phyloP scores from a whole-genome alignment of 1,140 invertebrate genomes.

The Leptonema lineaticorne region DNA sequence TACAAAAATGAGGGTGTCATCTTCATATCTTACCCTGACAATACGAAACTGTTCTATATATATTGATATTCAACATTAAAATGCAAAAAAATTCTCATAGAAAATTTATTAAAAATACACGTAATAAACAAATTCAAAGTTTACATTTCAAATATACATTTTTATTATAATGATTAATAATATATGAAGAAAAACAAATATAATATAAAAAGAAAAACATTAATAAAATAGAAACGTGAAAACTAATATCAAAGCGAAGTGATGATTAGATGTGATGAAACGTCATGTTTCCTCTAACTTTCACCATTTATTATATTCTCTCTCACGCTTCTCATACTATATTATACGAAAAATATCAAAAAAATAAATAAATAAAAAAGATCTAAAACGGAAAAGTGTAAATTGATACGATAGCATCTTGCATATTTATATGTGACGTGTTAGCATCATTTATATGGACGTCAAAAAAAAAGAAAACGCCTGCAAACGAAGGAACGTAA shows the following conservation, averaged over 20 bases:
- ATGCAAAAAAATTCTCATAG: slow-evolving; percentile 24
- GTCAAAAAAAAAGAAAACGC: slow-evolving; percentile 14
- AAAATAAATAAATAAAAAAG: too few relatives aligned
- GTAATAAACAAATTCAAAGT: too few relatives aligned
- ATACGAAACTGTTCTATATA: slow-evolving; percentile 26
- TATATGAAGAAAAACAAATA: too few relatives aligned
- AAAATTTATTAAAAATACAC: slow-evolving; percentile 28
- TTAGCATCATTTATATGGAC: slow-evolving; percentile 27
- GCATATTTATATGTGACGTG: slow-evolving; percentile 27
- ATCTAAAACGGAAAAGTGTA: too few relatives aligned
- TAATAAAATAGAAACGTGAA: too few relatives aligned
- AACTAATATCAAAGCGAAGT: too few relatives aligned
- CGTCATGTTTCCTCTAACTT: background rate
- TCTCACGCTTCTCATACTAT: background rate
- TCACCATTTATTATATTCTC: slow-evolving; percentile 5
- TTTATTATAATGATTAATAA: too few relatives aligned
- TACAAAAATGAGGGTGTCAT: slow-evolving; percentile 8
- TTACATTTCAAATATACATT: too few relatives aligned
- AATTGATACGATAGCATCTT: background rate
- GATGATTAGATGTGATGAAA: slow-evolving; percentile 9
- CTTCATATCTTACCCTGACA: background rate
- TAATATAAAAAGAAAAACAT: too few relatives aligned
- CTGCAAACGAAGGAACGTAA: slow-evolving; percentile 26
- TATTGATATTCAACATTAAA: slow-evolving; percentile 39
- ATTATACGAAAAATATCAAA: too few relatives aligned